Base-by-base conservation (phyloP, 2,888 invertebrate species). In the Lacanobia wlatinum region DNA sequence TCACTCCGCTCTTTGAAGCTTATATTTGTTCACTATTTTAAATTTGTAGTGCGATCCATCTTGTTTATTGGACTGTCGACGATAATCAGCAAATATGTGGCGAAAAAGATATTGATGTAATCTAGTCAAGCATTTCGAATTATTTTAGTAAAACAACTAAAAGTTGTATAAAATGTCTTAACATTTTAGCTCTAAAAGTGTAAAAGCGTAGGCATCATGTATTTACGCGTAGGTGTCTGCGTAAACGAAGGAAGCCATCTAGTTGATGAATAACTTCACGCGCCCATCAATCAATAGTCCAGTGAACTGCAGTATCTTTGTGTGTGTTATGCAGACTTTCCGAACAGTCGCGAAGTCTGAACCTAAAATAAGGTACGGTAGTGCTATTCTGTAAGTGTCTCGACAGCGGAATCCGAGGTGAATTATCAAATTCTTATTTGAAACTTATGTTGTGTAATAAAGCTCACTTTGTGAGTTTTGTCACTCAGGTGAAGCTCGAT, bases 221-320 rank as follows among this genome's bases (percentile, higher is more conserved):
- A 43, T 58, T 52, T 50, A 65, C 43, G 12, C 2, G n/a, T 52
- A 65, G 16, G 10, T 75, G 7, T 65, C 5, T 18, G 43, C 14
- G 12, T 56, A 56, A 23, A 43, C 52, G 10, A 46, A 46, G n/a
- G 3, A 66, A 66, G 14, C 14, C 28, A 58, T 58, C 10, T 46
- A 34, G 14, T 59, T 53, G 52, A 48, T 59, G 28, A 60, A 71
- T 59, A 60, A 7, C 40, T 23, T 59, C 21, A 50, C 52, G 40
- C 46, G 40, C n/a, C 38, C 28, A 46, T 48, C 12, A 53, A 67
- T 76, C 46, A 66, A 66, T 75, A 66, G 2, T 48, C 21, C 12
- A 43, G 40, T 48, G 28, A 38, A 53, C 28, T 40, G 50, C 3
- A 38, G 48, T 21, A 16, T 48, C 6, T 40, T 8, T 43, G 14